phyloP scores from a whole-genome alignment of 1,140 invertebrate genomes.

The Musca domestica region DNA sequence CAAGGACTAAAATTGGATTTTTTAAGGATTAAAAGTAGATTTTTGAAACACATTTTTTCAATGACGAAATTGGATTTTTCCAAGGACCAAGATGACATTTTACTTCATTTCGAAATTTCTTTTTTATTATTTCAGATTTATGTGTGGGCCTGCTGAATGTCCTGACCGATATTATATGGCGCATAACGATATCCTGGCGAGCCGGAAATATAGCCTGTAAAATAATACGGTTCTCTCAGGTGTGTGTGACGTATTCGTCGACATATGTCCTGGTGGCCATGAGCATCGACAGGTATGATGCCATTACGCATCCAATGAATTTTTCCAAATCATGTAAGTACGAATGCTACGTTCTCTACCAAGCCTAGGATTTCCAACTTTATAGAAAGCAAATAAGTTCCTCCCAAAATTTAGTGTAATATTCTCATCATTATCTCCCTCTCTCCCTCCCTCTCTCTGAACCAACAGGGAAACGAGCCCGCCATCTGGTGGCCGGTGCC shows the following conservation, averaged over 20 bases:
- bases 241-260: slow-evolving; percentile 84
- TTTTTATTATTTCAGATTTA: slow-evolving; percentile 67
- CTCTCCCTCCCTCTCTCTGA: slow-evolving; percentile 31
- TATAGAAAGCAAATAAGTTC: too few relatives aligned
- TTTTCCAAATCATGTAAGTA: slow-evolving; percentile 90
- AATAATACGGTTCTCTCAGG: slow-evolving; percentile 78
- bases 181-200: slow-evolving; percentile 80
- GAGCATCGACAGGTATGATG: slow-evolving; percentile 91
- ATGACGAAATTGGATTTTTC: not conserved
- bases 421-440: not conserved
- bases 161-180: slow-evolving; percentile 84
- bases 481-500: slow-evolving; percentile 72
- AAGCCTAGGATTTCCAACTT: not conserved
- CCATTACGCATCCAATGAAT: slow-evolving; percentile 93
- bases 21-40: too few relatives aligned
- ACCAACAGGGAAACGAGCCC: slow-evolving; percentile 83
- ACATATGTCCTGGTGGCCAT: slow-evolving; percentile 93
- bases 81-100: not conserved
- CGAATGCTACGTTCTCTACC: not conserved
- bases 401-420: too few relatives aligned
- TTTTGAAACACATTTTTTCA: too few relatives aligned
- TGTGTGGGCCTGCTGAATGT: slow-evolving; percentile 83
- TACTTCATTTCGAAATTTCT: slow-evolving; percentile 22
- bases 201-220: slow-evolving; percentile 88
- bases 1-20: too few relatives aligned